Conservation (phyloP, 2,113 vertebrate genomes). For the Ornithorhynchus anatinus region DNA sequence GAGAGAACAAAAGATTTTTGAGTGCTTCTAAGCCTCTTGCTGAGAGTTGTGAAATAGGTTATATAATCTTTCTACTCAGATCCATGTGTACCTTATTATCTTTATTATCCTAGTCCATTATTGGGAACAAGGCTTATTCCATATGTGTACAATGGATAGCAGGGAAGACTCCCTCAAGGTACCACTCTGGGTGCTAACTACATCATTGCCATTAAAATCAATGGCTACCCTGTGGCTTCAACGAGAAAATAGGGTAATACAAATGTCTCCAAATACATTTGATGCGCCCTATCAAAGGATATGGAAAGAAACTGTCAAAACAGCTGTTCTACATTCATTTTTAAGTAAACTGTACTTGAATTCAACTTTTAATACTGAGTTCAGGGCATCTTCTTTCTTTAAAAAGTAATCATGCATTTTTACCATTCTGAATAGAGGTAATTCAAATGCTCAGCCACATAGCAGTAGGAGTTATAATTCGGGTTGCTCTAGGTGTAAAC, state of each 20-base stretch:
- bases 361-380: neutral
- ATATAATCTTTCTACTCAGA: neutral
- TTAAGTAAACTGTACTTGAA: neutral
- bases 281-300: too few species aligned
- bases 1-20: slow-evolving; percentile 5
- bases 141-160: neutral
- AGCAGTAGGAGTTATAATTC: neutral
- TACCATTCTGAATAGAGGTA: neutral
- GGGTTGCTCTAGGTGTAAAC: neutral
- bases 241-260: neutral
- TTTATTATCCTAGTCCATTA: too few species aligned
- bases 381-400: neutral
- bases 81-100: too few species aligned
- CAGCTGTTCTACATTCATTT: too few species aligned
- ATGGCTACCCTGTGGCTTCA: neutral
- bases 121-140: neutral
- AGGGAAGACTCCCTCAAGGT: neutral
- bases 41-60: slow-evolving; percentile 20
- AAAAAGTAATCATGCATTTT: neutral
- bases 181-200: neutral
- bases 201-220: neutral
- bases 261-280: neutral
- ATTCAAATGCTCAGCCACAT: neutral
- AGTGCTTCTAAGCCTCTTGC: neutral
- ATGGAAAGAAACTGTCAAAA: too few species aligned